Evolutionary conservation across 35 echinoderm and acorn worm species (phyloP).

Genomic region (Amphiura filiformis): DNA sequence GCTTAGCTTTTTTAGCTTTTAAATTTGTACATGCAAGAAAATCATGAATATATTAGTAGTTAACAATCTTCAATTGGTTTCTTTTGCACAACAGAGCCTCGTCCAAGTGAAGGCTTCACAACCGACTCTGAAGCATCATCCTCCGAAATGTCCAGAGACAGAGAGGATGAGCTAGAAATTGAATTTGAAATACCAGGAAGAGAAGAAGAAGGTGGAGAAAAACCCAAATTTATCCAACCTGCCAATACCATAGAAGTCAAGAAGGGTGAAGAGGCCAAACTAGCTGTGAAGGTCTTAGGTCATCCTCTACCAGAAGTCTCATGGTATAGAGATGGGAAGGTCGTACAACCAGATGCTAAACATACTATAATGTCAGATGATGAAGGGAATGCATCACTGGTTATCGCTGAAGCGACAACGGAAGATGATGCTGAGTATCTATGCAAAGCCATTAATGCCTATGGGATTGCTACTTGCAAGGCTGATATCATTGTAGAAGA

Average conservation of each 20-base stretch:
- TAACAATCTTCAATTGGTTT: no score
- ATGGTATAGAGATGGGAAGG: slow-evolving; percentile 90
- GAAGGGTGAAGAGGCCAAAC: slow-evolving; percentile 57
- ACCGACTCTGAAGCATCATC: slow-evolving; percentile 5
- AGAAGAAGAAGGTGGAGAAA: slow-evolving; percentile 54
- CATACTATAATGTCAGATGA: slow-evolving; percentile 68
- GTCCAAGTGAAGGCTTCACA: background rate
- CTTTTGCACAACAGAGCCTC: background rate
- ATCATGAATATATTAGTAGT: no score
- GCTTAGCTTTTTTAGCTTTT: no score
- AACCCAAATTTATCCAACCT: slow-evolving; percentile 61
- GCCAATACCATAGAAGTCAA: slow-evolving; percentile 68
- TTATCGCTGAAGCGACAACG: slow-evolving; percentile 72
- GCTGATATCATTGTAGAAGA: slow-evolving; percentile 90
- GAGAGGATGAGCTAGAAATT: slow-evolving; percentile 12
- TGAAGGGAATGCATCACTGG: slow-evolving; percentile 72
- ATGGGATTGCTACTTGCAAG: slow-evolving; percentile 72
- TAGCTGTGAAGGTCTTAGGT: slow-evolving; percentile 68
- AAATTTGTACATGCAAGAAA: no score
- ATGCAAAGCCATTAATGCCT: slow-evolving; percentile 86
- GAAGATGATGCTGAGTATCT: slow-evolving; percentile 98
- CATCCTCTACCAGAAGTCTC: slow-evolving; percentile 68
- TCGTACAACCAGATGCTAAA: slow-evolving; percentile 51
- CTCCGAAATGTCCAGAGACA: slow-evolving; percentile 21
- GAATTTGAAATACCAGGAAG: slow-evolving; percentile 46